These are phyloP conservation scores for Ameiurus melas DNA, from an alignment of 2,113 vertebrate species.

Conservation along the genomic window DNA sequence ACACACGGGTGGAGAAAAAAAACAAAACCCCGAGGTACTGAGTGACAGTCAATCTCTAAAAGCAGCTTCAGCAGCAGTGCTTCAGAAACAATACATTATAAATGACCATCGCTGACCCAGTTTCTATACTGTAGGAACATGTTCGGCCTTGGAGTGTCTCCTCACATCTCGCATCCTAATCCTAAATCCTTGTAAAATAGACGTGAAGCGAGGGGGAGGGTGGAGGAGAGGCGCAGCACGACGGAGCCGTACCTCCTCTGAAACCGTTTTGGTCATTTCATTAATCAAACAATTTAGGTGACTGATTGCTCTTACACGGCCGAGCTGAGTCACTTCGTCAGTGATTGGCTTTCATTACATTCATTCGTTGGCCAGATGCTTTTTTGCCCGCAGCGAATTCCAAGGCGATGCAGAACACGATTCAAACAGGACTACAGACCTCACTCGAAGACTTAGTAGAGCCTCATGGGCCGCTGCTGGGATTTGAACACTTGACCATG, in stretches of 20 bases:
- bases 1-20: not conserved
- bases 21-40: constrained; percentile 10
- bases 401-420: not conserved
- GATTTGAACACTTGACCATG: not conserved
- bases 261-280: not conserved
- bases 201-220: not conserved
- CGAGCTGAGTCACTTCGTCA: not conserved
- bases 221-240: not conserved
- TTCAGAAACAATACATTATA: constrained; percentile 46
- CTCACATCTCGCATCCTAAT: constrained; percentile 31
- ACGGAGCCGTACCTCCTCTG: not conserved
- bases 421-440: not conserved
- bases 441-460: not conserved
- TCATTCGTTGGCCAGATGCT: not conserved
- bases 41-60: constrained; percentile 31
- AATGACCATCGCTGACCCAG: constrained; percentile 28
- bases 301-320: not conserved
- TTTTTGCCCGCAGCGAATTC: not conserved
- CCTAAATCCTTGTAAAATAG: constrained; percentile 14
- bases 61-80: not conserved
- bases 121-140: constrained; percentile 56
- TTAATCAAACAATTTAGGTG: not conserved
- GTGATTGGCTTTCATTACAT: not conserved
- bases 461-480: not conserved
- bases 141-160: constrained; percentile 17